phyloP scores from a whole-genome alignment of 2,797 vertebrate genomes.

The Neostethus bicornis region DNA sequence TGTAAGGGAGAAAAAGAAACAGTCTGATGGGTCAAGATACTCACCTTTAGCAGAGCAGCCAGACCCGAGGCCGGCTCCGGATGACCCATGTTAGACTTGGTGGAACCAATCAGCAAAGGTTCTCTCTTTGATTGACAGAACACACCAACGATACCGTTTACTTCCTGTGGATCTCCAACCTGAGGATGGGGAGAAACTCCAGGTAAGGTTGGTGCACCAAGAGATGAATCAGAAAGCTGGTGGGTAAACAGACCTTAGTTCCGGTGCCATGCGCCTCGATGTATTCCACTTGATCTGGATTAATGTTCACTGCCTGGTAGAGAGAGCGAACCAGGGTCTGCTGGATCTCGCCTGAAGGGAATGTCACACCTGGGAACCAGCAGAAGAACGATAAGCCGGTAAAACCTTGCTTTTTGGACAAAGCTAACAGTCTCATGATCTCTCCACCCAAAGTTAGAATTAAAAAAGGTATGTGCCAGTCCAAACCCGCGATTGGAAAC shows the following conservation, averaged over 20 bases:
- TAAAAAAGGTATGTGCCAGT: no score
- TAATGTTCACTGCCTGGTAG: constrained; percentile 79
- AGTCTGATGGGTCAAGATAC: no score
- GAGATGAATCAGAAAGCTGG: background rate
- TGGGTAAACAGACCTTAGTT: constrained; percentile 84
- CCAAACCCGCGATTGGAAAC: no score
- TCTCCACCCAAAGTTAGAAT: no score
- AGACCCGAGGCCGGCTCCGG: constrained; percentile 95
- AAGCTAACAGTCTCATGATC: no score
- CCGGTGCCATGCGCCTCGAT: constrained; percentile 96
- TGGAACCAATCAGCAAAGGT: constrained; percentile 91
- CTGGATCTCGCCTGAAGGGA: constrained; percentile 93
- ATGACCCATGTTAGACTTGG: constrained; percentile 99
- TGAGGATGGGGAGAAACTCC: constrained; percentile 50
- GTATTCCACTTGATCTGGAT: constrained; percentile 88
- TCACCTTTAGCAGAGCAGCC: constrained; percentile 90
- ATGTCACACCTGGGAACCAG: constrained; percentile 88
- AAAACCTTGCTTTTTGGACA: no score
- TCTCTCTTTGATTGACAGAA: constrained; percentile 82
- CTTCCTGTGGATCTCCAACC: constrained; percentile 96
- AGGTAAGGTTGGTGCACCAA: background rate
- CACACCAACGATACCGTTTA: constrained; percentile 84
- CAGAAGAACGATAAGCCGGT: no score
- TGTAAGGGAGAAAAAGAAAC: no score
- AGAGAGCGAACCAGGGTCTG: constrained; percentile 82